Base-by-base conservation (phyloP, 2,888 invertebrate genomes). In the Magallana nippona region DNA sequence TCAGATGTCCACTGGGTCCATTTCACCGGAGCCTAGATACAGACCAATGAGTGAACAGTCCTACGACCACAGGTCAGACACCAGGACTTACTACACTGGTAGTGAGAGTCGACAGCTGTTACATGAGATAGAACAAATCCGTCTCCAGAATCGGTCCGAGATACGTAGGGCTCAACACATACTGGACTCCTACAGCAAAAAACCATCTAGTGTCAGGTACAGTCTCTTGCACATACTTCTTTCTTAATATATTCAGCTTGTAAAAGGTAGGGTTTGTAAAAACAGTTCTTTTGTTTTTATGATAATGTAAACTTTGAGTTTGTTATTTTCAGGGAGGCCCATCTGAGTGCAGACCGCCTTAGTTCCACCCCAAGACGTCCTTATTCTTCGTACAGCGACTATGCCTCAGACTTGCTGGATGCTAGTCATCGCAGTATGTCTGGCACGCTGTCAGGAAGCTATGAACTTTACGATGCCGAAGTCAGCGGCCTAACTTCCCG, bases 301-400 rank as follows among this genome's bases (percentile, higher is more conserved):
- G 8, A 44, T 0, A 44, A 5, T 44, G 44, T 44, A 44, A 44
- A 44, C 44, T 44, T 44, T 44, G 5, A 44, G 10, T 44, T 44
- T 44, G 8, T 44, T 44, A 44, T 71, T 63, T 63, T 22, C 2
- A 71, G 71, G 71, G 27, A 71, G 27, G 27, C 71, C 10, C 32
- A 71, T n/a, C 78, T 56, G 82, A 80, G 87, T 85, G 84, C 86
- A 57, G 86, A 84, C 79, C 83, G 84, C 83, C 85, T 55, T 84
- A 87, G 32, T 86, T 87, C 83, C 8, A 86, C 85, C 55, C 84
- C 84, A 11, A 27, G 82, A 13, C 82, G 86, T 32, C 87, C 89
- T 1, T 89, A 89, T 85, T 87, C 88, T 32, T 89, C 88, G 5
- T 91, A 89, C 84, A 88, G 90, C 22, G 90, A 89, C 57, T 91